Conservation (phyloP, 2,113 vertebrate genomes). For the Lamprologus sp. region DNA sequence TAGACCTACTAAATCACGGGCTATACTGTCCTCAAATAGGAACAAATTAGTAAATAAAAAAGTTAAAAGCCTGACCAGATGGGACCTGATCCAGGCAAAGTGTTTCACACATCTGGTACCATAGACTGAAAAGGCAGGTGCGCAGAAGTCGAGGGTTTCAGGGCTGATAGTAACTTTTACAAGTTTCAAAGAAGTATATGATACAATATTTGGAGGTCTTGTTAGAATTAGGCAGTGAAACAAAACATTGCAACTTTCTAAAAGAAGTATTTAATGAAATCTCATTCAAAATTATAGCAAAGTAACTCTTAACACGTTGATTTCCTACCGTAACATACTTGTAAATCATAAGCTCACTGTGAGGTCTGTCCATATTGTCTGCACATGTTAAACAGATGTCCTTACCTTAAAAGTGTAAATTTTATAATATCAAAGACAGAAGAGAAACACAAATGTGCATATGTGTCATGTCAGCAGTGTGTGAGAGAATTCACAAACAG, state of each 20-base stretch:
- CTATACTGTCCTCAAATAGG: background rate
- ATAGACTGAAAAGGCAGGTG: background rate
- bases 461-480: constrained; percentile 6
- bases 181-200: background rate
- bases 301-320: background rate
- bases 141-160: background rate
- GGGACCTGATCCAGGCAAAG: background rate
- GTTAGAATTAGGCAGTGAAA: background rate
- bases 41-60: background rate
- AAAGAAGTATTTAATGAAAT: background rate
- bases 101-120: background rate
- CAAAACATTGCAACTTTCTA: background rate
- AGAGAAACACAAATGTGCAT: background rate
- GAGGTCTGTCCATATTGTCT: background rate
- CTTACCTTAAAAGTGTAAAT: background rate
- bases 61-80: background rate
- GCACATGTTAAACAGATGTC: background rate
- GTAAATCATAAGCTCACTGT: background rate
- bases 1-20: background rate
- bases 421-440: background rate
- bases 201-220: background rate
- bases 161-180: background rate
- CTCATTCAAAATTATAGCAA: background rate
- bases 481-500: constrained; percentile 30
- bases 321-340: background rate